These are phyloP conservation scores for Apotomis turbidana DNA, from an alignment of 2,888 invertebrate genomes.

Conservation along the genomic window DNA sequence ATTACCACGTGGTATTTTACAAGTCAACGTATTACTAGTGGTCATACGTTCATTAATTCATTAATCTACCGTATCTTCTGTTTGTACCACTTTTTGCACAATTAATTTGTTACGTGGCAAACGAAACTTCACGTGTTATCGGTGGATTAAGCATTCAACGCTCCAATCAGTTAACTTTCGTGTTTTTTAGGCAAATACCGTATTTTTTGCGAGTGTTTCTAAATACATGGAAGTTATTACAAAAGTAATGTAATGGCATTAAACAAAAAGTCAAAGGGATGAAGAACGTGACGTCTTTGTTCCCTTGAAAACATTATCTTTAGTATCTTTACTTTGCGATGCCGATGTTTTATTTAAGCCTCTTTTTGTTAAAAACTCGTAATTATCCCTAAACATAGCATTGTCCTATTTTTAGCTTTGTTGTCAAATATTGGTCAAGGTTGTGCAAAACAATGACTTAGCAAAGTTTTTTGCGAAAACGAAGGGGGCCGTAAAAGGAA, in stretches of 20 bases:
- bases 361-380: conserved; percentile 53
- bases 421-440: conserved; percentile 58
- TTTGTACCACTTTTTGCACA: too few species aligned
- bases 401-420: conserved; percentile 54
- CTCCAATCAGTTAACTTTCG: background rate
- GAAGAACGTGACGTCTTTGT: conserved; percentile 30
- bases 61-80: too few species aligned
- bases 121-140: too few species aligned
- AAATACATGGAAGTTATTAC: conserved; percentile 12
- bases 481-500: conserved; percentile 43
- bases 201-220: background rate
- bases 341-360: conserved; percentile 47
- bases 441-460: conserved; percentile 51
- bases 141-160: background rate
- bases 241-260: conserved; percentile 26
- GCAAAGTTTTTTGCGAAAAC: conserved; percentile 59
- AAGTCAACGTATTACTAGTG: too few species aligned
- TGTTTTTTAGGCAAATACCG: background rate
- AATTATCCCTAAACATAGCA: conserved; percentile 54
- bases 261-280: conserved; percentile 38
- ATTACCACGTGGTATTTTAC: too few species aligned
- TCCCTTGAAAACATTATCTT: conserved; percentile 26
- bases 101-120: too few species aligned
- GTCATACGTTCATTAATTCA: too few species aligned
- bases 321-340: conserved; percentile 22